These are phyloP conservation scores for Nematolebias whitei DNA, from an alignment of 2,113 vertebrate species.

Conservation along the genomic window DNA sequence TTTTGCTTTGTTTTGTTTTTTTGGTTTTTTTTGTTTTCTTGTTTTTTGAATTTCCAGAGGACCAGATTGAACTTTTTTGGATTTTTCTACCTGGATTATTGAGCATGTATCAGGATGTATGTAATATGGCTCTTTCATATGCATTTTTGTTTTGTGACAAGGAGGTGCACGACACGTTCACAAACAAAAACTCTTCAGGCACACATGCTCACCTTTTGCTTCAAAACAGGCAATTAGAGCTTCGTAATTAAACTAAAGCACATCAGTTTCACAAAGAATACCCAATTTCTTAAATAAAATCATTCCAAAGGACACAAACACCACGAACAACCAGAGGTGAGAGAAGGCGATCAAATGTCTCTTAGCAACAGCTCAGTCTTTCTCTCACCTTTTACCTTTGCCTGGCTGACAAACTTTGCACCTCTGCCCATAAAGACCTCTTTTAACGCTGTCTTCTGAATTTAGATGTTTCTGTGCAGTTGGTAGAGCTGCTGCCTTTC, in stretches of 20 bases:
- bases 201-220: conserved; percentile 28
- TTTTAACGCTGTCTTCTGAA: neutral
- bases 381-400: conserved; percentile 51
- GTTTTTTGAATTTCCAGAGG: too few relatives aligned
- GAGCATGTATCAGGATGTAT: too few relatives aligned
- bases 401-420: conserved; percentile 26
- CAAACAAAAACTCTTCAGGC: conserved; percentile 36
- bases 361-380: conserved; percentile 64
- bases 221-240: conserved; percentile 37
- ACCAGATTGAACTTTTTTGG: too few relatives aligned
- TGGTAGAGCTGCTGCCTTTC: too few relatives aligned
- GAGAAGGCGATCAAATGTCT: conserved; percentile 34
- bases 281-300: conserved; percentile 27
- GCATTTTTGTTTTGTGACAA: too few relatives aligned
- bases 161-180: conserved; percentile 19
- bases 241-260: conserved; percentile 28
- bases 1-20: too few relatives aligned
- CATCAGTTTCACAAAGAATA: conserved; percentile 23
- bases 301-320: neutral
- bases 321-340: conserved; percentile 13
- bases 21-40: too few relatives aligned
- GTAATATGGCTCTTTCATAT: too few relatives aligned
- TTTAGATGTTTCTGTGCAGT: conserved; percentile 2
- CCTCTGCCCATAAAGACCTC: neutral
- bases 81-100: too few relatives aligned